These are phyloP conservation scores for Aphelenchoides avenae DNA, from an alignment of 1,140 invertebrate species.

Conservation along the genomic window DNA sequence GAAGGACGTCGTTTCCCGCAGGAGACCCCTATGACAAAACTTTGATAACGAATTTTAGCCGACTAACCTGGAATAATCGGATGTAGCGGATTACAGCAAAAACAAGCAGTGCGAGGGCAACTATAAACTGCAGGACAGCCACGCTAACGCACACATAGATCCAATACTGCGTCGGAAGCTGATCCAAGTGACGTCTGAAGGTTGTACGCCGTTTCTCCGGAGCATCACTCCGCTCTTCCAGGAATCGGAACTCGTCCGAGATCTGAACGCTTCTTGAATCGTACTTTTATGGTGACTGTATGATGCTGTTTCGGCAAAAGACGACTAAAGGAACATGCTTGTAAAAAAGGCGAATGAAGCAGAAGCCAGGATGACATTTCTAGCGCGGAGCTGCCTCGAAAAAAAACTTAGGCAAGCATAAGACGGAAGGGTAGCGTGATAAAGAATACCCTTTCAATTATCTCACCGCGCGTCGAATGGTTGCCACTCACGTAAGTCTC, in stretches of 20 bases:
- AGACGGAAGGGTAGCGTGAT: no score
- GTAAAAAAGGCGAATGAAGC: neutral
- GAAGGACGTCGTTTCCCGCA: neutral
- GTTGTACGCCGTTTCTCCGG: neutral
- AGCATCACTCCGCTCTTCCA: constrained; percentile 5
- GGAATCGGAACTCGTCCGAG: constrained; percentile 3
- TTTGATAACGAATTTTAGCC: neutral
- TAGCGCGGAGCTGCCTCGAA: no score
- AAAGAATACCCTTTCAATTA: neutral
- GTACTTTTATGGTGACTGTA: neutral
- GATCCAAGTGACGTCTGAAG: neutral
- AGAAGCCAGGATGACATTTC: no score
- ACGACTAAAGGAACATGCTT: neutral
- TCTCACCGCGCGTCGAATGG: neutral
- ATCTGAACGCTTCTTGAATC: constrained; percentile 1
- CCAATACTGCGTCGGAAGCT: neutral
- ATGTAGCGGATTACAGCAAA: constrained; percentile 13
- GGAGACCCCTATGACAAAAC: constrained; percentile 1
- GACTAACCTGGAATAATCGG: constrained; percentile 1
- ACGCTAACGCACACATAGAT: constrained; percentile 12
- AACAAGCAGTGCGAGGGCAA: constrained; percentile 1
- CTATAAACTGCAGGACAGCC: constrained; percentile 14
- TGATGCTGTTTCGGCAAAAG: neutral
- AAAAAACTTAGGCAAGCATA: no score
- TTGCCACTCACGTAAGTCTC: neutral